Evolutionary conservation across 2,797 vertebrate species (phyloP).

Genomic region (Cuculus canorus): DNA sequence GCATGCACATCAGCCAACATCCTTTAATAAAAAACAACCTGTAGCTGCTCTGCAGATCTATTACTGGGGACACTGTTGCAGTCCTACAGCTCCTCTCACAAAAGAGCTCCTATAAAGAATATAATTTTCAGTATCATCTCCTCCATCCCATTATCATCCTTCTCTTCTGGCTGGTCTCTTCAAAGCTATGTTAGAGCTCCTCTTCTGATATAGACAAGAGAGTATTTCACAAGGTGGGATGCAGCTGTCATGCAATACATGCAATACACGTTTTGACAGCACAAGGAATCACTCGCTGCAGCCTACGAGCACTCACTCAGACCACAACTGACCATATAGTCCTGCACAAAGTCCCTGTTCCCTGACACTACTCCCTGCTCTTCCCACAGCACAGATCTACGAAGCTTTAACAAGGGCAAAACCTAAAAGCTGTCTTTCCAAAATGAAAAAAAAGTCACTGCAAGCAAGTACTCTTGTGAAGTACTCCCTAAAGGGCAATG

Average conservation of each 20-base stretch:
- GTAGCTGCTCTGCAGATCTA: neutral
- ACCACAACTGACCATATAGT: neutral
- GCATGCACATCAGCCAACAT: neutral
- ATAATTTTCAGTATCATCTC: neutral
- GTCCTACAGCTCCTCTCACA: neutral
- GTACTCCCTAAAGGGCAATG: neutral
- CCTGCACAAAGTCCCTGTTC: neutral
- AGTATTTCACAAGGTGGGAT: neutral
- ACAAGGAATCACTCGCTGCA: neutral
- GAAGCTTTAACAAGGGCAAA: neutral
- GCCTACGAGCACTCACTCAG: neutral
- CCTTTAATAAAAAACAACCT: neutral
- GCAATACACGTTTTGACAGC: neutral
- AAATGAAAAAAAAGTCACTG: neutral
- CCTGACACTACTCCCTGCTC: neutral
- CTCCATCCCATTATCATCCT: neutral
- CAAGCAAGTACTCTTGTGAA: neutral
- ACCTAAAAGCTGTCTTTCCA: neutral
- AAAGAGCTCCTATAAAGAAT: neutral
- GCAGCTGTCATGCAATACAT: accelerated
- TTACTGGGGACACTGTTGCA: neutral
- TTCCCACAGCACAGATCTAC: neutral
- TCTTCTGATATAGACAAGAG: neutral
- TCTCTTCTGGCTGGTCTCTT: neutral
- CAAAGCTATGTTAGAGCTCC: neutral